Conservation (phyloP, 2,888 invertebrate genomes). For the Craniophora ligustri region DNA sequence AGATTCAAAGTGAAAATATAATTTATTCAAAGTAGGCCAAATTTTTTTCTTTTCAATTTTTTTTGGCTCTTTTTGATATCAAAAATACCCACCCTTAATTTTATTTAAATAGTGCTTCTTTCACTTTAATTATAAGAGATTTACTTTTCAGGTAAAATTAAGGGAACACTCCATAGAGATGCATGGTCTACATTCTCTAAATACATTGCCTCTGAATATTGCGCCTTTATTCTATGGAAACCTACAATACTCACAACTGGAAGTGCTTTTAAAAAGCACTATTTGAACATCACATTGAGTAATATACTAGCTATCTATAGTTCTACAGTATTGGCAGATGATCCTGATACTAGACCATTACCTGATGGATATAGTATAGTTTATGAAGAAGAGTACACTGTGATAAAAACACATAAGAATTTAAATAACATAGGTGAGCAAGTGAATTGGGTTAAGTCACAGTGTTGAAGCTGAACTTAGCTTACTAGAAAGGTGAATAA, state of each 20-base stretch:
- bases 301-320: conserved; percentile 82
- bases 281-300: conserved; percentile 81
- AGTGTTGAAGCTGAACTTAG: neutral
- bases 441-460: neutral
- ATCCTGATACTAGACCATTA: conserved; percentile 58
- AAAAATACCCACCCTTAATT: no score
- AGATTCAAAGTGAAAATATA: no score
- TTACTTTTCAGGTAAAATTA: conserved; percentile 76
- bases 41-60: no score
- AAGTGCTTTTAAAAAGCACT: conserved; percentile 81
- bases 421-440: conserved; percentile 66
- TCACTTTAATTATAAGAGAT: no score
- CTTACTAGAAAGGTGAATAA: neutral
- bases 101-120: no score
- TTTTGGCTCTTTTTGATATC: no score
- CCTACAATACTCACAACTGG: conserved; percentile 85
- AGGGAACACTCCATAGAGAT: conserved; percentile 84
- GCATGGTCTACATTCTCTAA: conserved; percentile 82
- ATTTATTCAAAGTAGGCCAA: no score
- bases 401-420: conserved; percentile 69
- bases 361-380: conserved; percentile 71
- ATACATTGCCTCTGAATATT: conserved; percentile 78
- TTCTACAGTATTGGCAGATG: conserved; percentile 66
- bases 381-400: conserved; percentile 71
- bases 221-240: conserved; percentile 76